These are phyloP conservation scores for Hipposideros armiger DNA, from an alignment of 2,113 vertebrate genomes.

Conservation along the genomic window DNA sequence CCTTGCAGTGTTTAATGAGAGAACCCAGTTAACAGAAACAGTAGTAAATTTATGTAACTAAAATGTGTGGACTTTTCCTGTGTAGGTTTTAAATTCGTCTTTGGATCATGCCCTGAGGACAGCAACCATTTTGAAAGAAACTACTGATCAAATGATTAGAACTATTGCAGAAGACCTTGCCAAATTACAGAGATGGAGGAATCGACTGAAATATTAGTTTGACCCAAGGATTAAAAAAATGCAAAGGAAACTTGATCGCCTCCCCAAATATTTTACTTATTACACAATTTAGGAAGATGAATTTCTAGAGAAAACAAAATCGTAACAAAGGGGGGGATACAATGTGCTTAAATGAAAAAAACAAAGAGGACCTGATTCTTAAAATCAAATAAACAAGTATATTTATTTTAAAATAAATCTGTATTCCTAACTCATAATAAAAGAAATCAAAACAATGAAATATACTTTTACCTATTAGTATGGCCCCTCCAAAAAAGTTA, in stretches of 20 bases:
- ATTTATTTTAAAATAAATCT: conserved; percentile 67
- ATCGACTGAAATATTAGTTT: conserved; percentile 66
- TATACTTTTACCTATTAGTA: neutral
- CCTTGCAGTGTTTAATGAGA: conserved; percentile 33
- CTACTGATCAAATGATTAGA: conserved; percentile 93
- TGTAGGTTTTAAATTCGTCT: conserved; percentile 89
- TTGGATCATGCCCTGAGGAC: conserved; percentile 93
- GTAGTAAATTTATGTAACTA: conserved; percentile 6
- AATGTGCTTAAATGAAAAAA: neutral
- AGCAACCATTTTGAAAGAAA: conserved; percentile 92
- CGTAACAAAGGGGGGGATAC: neutral
- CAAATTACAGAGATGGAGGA: conserved; percentile 86
- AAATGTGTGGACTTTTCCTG: conserved; percentile 65
- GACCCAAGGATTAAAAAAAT: neutral
- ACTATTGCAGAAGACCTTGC: conserved; percentile 91
- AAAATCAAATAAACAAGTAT: conserved; percentile 36
- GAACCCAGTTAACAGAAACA: conserved; percentile 18
- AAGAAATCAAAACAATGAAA: conserved; percentile 48
- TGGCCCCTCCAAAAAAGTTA: neutral
- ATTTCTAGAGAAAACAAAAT: conserved; percentile 51
- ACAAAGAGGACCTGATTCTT: neutral
- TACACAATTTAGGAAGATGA: conserved; percentile 20
- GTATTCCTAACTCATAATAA: conserved; percentile 57
- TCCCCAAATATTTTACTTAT: conserved; percentile 17
- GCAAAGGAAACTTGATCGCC: neutral